Evolutionary conservation across 1,140 invertebrate species (phyloP).

Genomic region (Hyphantria cunea): DNA sequence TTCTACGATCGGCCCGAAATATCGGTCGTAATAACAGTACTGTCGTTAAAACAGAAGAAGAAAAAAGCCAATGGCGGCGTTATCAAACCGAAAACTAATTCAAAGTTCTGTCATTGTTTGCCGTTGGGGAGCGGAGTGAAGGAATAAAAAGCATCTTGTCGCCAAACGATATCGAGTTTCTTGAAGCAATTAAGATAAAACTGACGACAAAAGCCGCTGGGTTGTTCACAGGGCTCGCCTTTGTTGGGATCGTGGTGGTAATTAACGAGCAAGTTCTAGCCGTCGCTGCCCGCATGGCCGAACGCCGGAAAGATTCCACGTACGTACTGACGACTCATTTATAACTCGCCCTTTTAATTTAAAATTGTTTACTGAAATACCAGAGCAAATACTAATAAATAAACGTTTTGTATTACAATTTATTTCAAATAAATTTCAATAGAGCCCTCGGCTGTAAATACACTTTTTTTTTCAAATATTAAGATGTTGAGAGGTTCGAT

Average conservation of each 20-base stretch:
- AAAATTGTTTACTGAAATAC: conserved; percentile 22
- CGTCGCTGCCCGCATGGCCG: conserved; percentile 42
- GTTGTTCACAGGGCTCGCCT: conserved; percentile 39
- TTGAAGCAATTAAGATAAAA: conserved; percentile 73
- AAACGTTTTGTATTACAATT: conserved; percentile 10
- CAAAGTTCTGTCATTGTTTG: conserved; percentile 63
- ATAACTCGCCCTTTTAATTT: conserved; percentile 21
- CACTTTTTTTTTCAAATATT: too few species aligned
- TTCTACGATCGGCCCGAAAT: conserved; percentile 42
- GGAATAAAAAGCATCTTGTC: conserved; percentile 65
- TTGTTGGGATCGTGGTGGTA: conserved; percentile 59
- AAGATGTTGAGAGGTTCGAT: too few species aligned
- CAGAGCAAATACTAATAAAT: conserved; percentile 22
- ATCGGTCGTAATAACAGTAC: conserved; percentile 49
- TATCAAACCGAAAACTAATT: conserved; percentile 66
- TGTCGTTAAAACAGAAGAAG: conserved; percentile 44
- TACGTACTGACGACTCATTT: conserved; percentile 16
- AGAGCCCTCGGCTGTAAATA: too few species aligned
- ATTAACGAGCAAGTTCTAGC: conserved; percentile 49
- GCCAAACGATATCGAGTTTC: conserved; percentile 67
- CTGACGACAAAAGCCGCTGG: conserved; percentile 52
- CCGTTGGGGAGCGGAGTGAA: conserved; percentile 42
- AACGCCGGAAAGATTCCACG: conserved; percentile 7
- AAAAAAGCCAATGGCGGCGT: conserved; percentile 45
- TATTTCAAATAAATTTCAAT: conserved; percentile 6